A percentile compares a stretch with the other conserved stretches of the same genome.
Conservation (phyloP, 1,140 invertebrate genomes). For the Mesaphorura yosii region DNA sequence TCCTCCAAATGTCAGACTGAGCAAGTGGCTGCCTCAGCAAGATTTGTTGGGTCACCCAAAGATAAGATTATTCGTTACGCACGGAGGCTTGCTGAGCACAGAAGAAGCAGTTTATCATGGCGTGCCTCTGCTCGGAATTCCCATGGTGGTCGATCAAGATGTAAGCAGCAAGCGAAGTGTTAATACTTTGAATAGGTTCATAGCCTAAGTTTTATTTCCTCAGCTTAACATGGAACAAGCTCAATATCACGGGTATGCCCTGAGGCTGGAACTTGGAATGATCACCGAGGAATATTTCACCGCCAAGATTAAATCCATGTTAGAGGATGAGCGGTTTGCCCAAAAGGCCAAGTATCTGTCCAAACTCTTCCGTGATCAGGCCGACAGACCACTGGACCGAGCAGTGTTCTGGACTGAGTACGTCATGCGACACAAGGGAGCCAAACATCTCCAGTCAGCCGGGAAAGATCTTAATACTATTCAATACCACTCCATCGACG, state of each 20-base stretch:
- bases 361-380: constrained; percentile 23
- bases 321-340: constrained; percentile 32
- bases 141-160: constrained; percentile 13
- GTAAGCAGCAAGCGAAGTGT: constrained; percentile 32
- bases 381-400: constrained; percentile 24
- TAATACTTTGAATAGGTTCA: not conserved
- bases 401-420: constrained; percentile 32
- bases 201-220: not conserved
- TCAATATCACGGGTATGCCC: not conserved
- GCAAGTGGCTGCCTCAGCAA: constrained; percentile 25
- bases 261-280: not conserved
- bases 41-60: constrained; percentile 23
- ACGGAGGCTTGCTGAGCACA: constrained; percentile 37
- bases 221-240: not conserved
- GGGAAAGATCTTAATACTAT: constrained; percentile 5
- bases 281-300: constrained; percentile 28
- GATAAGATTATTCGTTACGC: constrained; percentile 12
- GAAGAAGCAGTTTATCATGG: constrained; percentile 14
- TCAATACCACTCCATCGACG: constrained; percentile 14
- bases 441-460: constrained; percentile 14
- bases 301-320: constrained; percentile 25
- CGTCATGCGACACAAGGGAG: constrained; percentile 29
- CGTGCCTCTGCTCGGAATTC: constrained; percentile 14
- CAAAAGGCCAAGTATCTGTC: constrained; percentile 35
- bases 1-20: constrained; percentile 17